Base-by-base conservation (phyloP, 1,140 invertebrate species). In the Heliconius hermathena region DNA sequence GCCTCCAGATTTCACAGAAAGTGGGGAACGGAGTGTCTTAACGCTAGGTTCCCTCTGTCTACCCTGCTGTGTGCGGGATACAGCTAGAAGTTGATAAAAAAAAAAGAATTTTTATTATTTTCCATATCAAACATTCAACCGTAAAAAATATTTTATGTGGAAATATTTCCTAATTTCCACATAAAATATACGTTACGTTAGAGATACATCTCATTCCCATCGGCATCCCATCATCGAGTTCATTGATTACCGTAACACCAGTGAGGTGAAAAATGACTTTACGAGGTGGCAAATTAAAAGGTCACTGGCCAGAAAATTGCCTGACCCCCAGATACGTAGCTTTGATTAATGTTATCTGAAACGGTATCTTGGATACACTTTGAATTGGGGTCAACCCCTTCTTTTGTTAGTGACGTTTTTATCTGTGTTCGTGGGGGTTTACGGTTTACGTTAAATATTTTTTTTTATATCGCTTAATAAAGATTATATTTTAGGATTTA, bases 281-380 rank as follows among this genome's bases (percentile, higher is more conserved):
- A 85, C 83, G 77, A 79, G 72, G 80, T 85, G 84, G 85, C 84
- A 92, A 91, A 92, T 91, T 91, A 90, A 90, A 90, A 88, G 89
- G 85, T 86, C 90, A 85, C 71, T 90, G 88, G 88, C 90, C 92
- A 90, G 92, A 91, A 93, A 93, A 93, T 93, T 89, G 90, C 80
- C 82, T 78, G 82, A 82, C 76, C 41, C 38, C 83, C 83, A 86
- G 85, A 84, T 87, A 88, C 85, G 82, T 22, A 86, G 82, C 85
- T 88, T 88, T 92, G 92, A 93, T 93, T 92, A 92, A 93, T 93
- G 90, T 91, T 93, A 92, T 93, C 91, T 91, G 81, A 66, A 74
- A 81, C 74, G 83, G 88, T 92, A 93, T 93, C 90, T 89, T 79
- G 84, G 75, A 81, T 76, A 77, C 84, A 82, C 85, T 84, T 86